A percentile compares a stretch with the other conserved stretches of the same genome.
Conservation (phyloP, 1,140 invertebrate species). For the Alviniconcha marisindica region DNA sequence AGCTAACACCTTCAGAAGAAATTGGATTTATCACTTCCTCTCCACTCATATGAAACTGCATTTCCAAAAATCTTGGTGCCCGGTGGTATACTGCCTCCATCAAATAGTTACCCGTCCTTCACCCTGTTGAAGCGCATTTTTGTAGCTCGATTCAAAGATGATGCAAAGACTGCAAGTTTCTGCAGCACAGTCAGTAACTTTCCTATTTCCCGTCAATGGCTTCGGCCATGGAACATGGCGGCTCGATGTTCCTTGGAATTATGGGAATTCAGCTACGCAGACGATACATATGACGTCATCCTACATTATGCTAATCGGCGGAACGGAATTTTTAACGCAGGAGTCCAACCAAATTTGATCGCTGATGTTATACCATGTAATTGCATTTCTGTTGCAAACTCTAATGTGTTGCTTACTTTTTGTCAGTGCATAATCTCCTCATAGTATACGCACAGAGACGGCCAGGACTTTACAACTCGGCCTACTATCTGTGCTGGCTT, state of each 20-base stretch:
- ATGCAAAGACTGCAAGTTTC: background rate
- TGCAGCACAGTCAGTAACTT: conserved; percentile 22
- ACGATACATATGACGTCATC: conserved; percentile 40
- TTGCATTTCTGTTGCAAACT: too few species aligned
- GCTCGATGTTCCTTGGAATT: conserved; percentile 27
- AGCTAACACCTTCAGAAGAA: conserved; percentile 29
- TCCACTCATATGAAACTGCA: conserved; percentile 19
- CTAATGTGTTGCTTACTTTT: too few species aligned
- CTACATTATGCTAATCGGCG: conserved; percentile 39
- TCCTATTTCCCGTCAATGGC: conserved; percentile 9
- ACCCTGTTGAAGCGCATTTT: conserved; percentile 20
- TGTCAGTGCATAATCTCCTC: too few species aligned
- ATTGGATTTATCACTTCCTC: conserved; percentile 31
- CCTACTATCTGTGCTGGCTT: background rate
- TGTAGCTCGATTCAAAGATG: background rate
- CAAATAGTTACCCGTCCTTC: conserved; percentile 13
- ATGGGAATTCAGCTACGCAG: conserved; percentile 40
- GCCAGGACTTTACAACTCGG: too few species aligned
- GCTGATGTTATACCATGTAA: background rate
- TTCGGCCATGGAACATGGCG: conserved; percentile 37
- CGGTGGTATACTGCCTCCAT: background rate
- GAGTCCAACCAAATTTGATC: too few species aligned
- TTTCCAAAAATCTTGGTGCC: background rate
- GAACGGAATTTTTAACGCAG: conserved; percentile 35
- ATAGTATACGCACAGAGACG: too few species aligned